Percentiles rank a stretch among this genome's conserved stretches.
Conservation (phyloP, 23 tunicate genomes). For the Ciona savignyi region DNA sequence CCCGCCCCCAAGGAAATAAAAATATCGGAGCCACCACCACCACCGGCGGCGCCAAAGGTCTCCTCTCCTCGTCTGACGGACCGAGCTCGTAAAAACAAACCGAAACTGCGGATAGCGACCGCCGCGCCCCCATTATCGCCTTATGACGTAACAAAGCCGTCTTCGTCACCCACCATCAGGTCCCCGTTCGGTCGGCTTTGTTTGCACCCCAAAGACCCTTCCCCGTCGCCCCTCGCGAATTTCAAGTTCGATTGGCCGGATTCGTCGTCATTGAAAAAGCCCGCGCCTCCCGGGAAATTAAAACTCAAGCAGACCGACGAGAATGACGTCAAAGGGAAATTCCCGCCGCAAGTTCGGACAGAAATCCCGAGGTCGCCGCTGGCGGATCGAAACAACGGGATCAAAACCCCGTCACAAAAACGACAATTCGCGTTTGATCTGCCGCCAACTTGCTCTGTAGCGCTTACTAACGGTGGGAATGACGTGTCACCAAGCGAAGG, state of each 20-base stretch:
- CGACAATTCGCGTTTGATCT: slow-evolving; percentile 11
- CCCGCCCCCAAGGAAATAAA: slow-evolving; percentile 52
- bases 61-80: not conserved
- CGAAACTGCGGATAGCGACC: slow-evolving; percentile 12
- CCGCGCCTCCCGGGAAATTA: slow-evolving; percentile 8
- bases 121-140: slow-evolving; percentile 2
- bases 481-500: not conserved
- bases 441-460: not conserved
- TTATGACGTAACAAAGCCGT: slow-evolving; percentile 14
- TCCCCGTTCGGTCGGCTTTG: slow-evolving; percentile 52
- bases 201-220: slow-evolving; percentile 28
- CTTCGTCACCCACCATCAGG: slow-evolving; percentile 38
- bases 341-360: not conserved
- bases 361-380: not conserved
- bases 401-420: not conserved
- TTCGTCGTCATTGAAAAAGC: not conserved
- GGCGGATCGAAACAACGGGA: not conserved
- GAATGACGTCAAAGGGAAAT: slow-evolving; percentile 6
- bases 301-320: slow-evolving; percentile 1
- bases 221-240: slow-evolving; percentile 9
- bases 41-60: not conserved
- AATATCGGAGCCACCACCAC: slow-evolving; percentile 5
- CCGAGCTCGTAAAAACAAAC: not conserved
- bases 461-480: not conserved
- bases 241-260: slow-evolving; percentile 25